phyloP scores from a whole-genome alignment of 2,888 invertebrate species.

The Zhuqinia jingwanae region DNA sequence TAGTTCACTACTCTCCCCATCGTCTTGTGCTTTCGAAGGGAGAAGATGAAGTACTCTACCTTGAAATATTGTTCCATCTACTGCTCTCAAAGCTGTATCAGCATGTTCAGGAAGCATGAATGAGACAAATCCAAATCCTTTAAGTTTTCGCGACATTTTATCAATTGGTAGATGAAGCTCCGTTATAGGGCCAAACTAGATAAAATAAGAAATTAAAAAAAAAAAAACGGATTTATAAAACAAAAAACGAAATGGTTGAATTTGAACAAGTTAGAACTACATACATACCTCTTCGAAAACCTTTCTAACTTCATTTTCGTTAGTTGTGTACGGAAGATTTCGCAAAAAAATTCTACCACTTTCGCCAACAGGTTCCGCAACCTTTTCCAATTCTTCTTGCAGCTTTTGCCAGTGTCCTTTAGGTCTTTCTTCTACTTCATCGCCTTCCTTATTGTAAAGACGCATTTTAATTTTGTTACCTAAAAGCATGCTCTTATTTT shows the following conservation, averaged over 20 bases:
- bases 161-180: constrained; percentile 96
- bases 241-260: background rate
- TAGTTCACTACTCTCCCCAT: constrained; percentile 88
- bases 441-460: constrained; percentile 76
- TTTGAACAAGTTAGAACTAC: background rate
- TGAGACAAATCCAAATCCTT: constrained; percentile 95
- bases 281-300: constrained; percentile 86
- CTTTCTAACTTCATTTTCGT: constrained; percentile 91
- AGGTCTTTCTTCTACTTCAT: constrained; percentile 82
- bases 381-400: constrained; percentile 85
- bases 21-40: constrained; percentile 92
- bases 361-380: constrained; percentile 89
- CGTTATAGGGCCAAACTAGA: constrained; percentile 86
- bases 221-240: background rate
- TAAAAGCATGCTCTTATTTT: constrained; percentile 90
- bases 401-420: constrained; percentile 84
- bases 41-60: constrained; percentile 96
- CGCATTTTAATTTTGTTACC: constrained; percentile 84
- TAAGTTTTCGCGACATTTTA: constrained; percentile 85
- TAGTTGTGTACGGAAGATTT: constrained; percentile 93
- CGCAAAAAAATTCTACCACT: constrained; percentile 96
- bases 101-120: constrained; percentile 98
- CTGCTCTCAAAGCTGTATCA: constrained; percentile 90
- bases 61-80: constrained; percentile 95
- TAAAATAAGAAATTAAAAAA: no score